Base-by-base conservation (phyloP, 2,888 invertebrate species). In the Leucophenga montana region DNA sequence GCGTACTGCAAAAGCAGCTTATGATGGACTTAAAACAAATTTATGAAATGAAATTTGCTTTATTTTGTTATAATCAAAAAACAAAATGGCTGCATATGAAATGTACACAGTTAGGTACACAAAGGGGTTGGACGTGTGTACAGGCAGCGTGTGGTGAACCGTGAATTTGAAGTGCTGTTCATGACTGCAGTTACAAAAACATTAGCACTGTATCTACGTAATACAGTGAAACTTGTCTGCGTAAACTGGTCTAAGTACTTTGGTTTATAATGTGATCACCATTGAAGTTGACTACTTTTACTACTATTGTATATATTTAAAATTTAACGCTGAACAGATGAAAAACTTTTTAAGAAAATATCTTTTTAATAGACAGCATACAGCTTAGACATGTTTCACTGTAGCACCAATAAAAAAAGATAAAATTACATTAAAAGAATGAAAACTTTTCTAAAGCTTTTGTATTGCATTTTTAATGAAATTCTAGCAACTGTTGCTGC, bases 91-190 rank as follows among this genome's bases (percentile, higher is more conserved):
- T 48, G 48, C 48, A 16, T 48, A 13, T 48, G 33, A 48, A 48
- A 48, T 48, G 5, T 4, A 48, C 48, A 48, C 13, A 48, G n/a
- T n/a, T n/a, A n/a, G n/a, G n/a, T n/a, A n/a, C n/a, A n/a, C n/a
- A n/a, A n/a, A n/a, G n/a, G n/a, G n/a, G n/a, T n/a, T n/a, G n/a
- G n/a, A n/a, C n/a, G n/a, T n/a, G n/a, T n/a, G n/a, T n/a, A 48
- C 3, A 4, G 78, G 33, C 4, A 33, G 33, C 33, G 8, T 33
- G n/a, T 33, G 33, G 33, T 33, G 33, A 33, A 33, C 33, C 75
- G 73, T 74, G 48, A 16, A 48, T n/a, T n/a, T 16, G 48, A 48
- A 48, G 48, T 48, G 48, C 8, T 33, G 8, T 3, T 33, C 33
- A 56, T 56, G 27, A 20, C 27, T 33, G 33, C 33, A 33, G 4